These are phyloP conservation scores for Phocoena phocoena DNA, from an alignment of 2,113 vertebrate species.

Conservation along the genomic window DNA sequence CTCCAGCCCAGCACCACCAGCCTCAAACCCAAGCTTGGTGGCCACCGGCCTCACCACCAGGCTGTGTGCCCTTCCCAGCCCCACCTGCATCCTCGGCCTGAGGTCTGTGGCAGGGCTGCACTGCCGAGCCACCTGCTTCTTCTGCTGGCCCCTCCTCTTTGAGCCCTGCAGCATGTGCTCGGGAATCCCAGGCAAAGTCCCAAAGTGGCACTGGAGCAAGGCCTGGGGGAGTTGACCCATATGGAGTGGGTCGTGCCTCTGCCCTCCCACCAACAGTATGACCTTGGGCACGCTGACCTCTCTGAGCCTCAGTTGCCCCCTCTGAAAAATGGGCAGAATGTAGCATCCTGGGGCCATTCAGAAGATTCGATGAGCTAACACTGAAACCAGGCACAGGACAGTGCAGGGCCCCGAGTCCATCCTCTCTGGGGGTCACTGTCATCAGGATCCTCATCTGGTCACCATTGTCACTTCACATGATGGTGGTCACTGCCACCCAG, in stretches of 20 bases:
- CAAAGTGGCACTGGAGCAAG: neutral
- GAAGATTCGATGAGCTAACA: neutral
- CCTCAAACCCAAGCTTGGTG: neutral
- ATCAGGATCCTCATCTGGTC: neutral
- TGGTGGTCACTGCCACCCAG: neutral
- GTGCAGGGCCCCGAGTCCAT: neutral
- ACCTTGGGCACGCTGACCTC: neutral
- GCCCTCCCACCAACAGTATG: neutral
- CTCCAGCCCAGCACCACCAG: neutral
- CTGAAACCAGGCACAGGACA: neutral
- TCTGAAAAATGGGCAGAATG: neutral
- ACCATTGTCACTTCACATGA: neutral
- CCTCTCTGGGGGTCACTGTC: no score
- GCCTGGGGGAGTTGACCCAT: neutral
- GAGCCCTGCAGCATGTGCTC: neutral
- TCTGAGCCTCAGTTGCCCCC: neutral
- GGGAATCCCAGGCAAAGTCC: neutral
- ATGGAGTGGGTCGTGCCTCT: neutral
- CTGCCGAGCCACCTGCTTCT: neutral
- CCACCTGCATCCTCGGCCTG: neutral
- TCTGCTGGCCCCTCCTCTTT: neutral
- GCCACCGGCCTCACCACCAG: neutral
- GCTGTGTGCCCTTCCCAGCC: neutral
- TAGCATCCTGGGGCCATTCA: neutral
- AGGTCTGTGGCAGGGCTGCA: fast-evolving